Evolutionary conservation across 2,797 vertebrate genomes (phyloP).

Genomic region (Spea hammondii): DNA sequence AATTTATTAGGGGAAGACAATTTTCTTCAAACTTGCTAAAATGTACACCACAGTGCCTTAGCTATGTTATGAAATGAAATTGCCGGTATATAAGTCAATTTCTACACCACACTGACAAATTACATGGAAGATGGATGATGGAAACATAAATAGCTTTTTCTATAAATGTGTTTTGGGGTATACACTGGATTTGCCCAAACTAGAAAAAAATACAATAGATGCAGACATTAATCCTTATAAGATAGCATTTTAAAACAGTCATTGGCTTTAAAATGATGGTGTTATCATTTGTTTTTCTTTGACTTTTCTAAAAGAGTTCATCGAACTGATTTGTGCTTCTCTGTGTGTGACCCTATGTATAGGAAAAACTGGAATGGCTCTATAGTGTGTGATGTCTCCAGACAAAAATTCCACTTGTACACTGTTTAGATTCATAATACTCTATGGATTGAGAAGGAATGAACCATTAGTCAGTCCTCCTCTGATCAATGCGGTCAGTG

Average conservation of each 20-base stretch:
- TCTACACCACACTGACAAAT: constrained; percentile 2
- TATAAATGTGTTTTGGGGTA: constrained; percentile 1
- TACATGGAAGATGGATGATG: constrained; percentile 1
- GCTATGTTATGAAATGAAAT: constrained; percentile 4
- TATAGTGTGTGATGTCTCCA: no score
- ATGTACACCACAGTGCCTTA: neutral
- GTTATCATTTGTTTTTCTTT: neutral
- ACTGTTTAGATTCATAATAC: neutral
- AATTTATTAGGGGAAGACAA: neutral
- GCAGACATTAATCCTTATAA: neutral
- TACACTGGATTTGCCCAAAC: neutral
- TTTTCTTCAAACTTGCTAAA: neutral
- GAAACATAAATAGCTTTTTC: neutral
- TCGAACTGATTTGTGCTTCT: neutral
- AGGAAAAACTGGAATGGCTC: no score
- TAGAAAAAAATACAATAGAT: neutral
- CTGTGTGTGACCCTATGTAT: neutral
- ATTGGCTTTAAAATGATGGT: neutral
- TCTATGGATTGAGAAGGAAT: no score
- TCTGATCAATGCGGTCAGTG: no score
- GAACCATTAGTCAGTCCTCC: no score
- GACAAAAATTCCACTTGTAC: neutral
- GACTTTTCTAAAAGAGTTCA: neutral
- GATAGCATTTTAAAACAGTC: neutral
- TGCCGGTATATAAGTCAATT: constrained; percentile 2